Evolutionary conservation across 2,797 vertebrate genomes (phyloP).

Genomic region (Lacerta viridis): DNA sequence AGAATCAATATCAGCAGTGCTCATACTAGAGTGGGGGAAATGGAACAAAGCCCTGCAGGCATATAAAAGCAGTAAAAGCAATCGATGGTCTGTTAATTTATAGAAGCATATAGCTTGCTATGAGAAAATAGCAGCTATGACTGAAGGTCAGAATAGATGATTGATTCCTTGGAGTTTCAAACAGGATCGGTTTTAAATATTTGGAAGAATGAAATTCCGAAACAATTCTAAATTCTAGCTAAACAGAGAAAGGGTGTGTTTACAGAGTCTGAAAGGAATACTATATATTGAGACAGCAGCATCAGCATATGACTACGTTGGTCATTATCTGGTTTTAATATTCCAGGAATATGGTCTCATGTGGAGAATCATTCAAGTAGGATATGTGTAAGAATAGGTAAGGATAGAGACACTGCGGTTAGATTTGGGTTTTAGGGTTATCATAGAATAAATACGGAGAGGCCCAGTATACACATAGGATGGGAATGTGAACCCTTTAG

Average conservation of each 20-base stretch:
- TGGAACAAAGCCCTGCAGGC: background rate
- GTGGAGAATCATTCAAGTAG: background rate
- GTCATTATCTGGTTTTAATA: background rate
- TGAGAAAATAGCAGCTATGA: conserved; percentile 16
- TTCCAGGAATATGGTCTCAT: background rate
- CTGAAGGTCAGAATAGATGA: conserved; percentile 41
- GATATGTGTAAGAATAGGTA: background rate
- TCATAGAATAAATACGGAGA: background rate
- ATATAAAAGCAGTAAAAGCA: conserved; percentile 36
- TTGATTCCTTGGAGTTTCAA: background rate
- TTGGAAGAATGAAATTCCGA: conserved; percentile 16
- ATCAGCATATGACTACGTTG: background rate
- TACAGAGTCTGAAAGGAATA: background rate
- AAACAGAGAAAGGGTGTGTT: no score
- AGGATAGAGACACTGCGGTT: background rate
- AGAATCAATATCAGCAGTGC: conserved; percentile 15
- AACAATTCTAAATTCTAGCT: background rate
- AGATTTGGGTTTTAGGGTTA: background rate
- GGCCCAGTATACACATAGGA: background rate
- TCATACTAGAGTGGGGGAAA: conserved; percentile 1
- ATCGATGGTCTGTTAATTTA: conserved; percentile 31
- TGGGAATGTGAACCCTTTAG: background rate
- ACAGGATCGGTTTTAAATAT: background rate
- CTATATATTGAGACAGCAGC: background rate
- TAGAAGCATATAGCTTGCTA: conserved; percentile 5